Conservation (phyloP, 2,797 vertebrate species). For the Staurois parvus region DNA sequence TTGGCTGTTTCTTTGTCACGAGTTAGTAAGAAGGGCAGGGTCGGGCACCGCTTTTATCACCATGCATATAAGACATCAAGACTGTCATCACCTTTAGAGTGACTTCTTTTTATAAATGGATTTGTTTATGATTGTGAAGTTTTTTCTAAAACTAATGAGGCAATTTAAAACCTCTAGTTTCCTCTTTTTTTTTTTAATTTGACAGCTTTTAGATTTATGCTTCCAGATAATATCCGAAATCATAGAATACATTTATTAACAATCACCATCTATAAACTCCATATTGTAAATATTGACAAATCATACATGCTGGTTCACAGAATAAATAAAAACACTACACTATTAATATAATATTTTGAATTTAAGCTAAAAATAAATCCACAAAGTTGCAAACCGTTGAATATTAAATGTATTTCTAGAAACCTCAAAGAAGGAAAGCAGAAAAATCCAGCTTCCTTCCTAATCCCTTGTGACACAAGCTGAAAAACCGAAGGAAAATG, state of each 20-base stretch:
- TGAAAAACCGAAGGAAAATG: slow-evolving; percentile 22
- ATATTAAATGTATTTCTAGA: slow-evolving; percentile 30
- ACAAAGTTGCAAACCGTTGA: neutral
- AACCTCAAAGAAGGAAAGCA: neutral
- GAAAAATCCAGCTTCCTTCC: neutral
- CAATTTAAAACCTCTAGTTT: neutral
- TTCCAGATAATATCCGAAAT: neutral
- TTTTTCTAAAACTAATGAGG: no score
- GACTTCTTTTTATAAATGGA: no score
- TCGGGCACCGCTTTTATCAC: no score
- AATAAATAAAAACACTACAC: neutral
- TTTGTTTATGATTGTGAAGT: no score
- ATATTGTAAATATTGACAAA: neutral
- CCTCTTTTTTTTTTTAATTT: neutral
- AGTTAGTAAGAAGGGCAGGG: no score
- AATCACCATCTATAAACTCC: neutral
- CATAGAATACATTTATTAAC: neutral
- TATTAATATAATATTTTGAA: neutral
- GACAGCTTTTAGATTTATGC: neutral
- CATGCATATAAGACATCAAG: no score
- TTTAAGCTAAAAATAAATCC: slow-evolving; percentile 15
- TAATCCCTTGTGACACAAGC: slow-evolving; percentile 19
- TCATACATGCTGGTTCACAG: neutral
- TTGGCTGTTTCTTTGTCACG: no score
- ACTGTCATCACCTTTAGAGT: no score